Evolutionary conservation across 1,140 invertebrate species (phyloP), one percentile per base, ranked within the genome.

Genomic region (Cecropterus lyciades): DNA sequence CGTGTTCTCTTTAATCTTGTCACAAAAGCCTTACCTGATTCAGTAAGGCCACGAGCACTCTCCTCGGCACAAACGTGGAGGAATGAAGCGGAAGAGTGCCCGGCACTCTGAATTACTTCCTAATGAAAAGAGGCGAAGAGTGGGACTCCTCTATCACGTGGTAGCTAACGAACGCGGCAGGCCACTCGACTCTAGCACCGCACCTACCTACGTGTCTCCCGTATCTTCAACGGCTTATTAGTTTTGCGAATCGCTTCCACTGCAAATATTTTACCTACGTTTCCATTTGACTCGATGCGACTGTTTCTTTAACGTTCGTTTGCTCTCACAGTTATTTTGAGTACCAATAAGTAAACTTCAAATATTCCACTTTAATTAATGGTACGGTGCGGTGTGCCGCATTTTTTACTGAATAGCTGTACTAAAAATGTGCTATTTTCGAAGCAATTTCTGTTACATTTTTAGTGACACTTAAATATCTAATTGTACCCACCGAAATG

Each of bases 1-100:
- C 81, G 77, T 80, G 82, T 84, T 82, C 88, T 85, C 84, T 91
- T 91, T 89, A 91, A 89, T 89, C 84, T 89, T 81, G 87, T 85
- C 84, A 91, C 87, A 91, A 91, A 91, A 89, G 88, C 85, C 79
- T 85, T 77, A 82, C 81, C 89, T 89, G 87, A 85, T 82, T 91
- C 85, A 89, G 84, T 77, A 74, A 77, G 71, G 79, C 77, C 75
- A 85, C 77, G 80, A 89, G 88, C 77, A 87, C 87, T 83, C 87
- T 84, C 79, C 53, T 71, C 63, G 59, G 72, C 80, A 91, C 85
- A 87, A 85, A 87, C 85, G 73, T 77, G 80, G 73, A 89, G 84
- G 85, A 88, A 91, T 88, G 89, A 84, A 85, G 85, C 85, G 87
- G 76, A 86, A 89, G 85, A 88, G 85, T 81, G 85, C 78, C 77